Conservation (phyloP, 2,797 vertebrate species). For the Podarcis lilfordi region DNA sequence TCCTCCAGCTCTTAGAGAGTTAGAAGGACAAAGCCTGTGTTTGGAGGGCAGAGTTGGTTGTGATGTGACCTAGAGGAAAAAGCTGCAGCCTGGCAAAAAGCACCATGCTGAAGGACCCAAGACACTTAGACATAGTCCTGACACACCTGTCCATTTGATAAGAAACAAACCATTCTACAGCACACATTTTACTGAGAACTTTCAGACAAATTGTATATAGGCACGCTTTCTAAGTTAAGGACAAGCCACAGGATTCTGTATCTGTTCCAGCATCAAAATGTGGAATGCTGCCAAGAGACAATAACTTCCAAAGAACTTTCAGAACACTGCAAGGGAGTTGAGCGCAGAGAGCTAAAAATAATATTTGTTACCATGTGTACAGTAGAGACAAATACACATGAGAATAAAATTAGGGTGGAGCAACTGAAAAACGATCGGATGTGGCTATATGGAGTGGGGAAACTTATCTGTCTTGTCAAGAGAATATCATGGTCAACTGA, state of each 20-base stretch:
- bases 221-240: neutral
- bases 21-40: too few relatives aligned
- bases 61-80: too few relatives aligned
- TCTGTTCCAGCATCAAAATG: neutral
- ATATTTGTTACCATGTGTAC: constrained; percentile 28
- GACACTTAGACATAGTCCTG: neutral
- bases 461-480: neutral
- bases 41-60: too few relatives aligned
- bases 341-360: constrained; percentile 35
- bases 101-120: neutral
- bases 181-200: neutral
- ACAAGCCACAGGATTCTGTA: constrained; percentile 8
- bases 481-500: neutral
- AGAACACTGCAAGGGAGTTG: constrained; percentile 18
- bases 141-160: neutral
- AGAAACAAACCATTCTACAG: constrained; percentile 17
- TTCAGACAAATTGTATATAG: constrained; percentile 15
- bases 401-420: constrained; percentile 5
- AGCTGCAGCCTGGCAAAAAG: too few relatives aligned
- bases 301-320: constrained; percentile 21
- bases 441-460: neutral
- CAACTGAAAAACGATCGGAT: neutral
- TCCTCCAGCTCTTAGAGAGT: too few relatives aligned
- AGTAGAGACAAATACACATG: constrained; percentile 24
- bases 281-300: constrained; percentile 27